phyloP scores from a whole-genome alignment of 2,113 vertebrate species.

The Zootoca vivipara region DNA sequence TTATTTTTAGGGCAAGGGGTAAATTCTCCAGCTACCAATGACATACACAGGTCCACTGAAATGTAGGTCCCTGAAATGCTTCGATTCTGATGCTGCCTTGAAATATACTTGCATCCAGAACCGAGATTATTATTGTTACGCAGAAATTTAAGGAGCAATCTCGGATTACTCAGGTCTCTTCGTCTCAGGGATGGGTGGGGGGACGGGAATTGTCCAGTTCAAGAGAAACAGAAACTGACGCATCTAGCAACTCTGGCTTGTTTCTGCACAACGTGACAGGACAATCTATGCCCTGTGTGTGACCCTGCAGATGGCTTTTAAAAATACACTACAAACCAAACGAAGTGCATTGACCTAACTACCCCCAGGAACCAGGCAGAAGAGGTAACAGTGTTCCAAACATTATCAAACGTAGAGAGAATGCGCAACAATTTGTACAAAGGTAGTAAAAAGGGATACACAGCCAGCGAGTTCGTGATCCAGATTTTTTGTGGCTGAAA shows the following conservation, averaged over 20 bases:
- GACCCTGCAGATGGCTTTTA: conserved; percentile 68
- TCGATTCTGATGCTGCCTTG: conserved; percentile 66
- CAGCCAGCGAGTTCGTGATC: conserved; percentile 82
- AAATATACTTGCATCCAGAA: conserved; percentile 60
- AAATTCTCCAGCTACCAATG: conserved; percentile 69
- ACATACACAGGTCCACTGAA: conserved; percentile 68
- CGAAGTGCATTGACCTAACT: conserved; percentile 34
- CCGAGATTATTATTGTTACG: conserved; percentile 53
- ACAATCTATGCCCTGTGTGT: conserved; percentile 66
- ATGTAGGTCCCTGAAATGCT: conserved; percentile 53
- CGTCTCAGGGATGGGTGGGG: neutral
- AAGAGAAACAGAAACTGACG: conserved; percentile 67
- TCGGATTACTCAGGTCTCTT: too few relatives aligned
- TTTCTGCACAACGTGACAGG: conserved; percentile 74
- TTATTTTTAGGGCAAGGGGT: conserved; percentile 65
- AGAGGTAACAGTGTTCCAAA: conserved; percentile 38
- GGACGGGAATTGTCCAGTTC: conserved; percentile 62
- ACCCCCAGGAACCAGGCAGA: conserved; percentile 43
- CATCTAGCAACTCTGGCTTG: conserved; percentile 76
- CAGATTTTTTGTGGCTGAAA: conserved; percentile 85
- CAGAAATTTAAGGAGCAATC: conserved; percentile 58
- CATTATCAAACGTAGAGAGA: conserved; percentile 58
- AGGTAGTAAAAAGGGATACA: conserved; percentile 76
- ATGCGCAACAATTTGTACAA: conserved; percentile 72
- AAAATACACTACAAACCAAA: conserved; percentile 51